These are phyloP conservation scores for Centropus unirufus DNA, from an alignment of 2,113 vertebrate genomes.

Conservation along the genomic window DNA sequence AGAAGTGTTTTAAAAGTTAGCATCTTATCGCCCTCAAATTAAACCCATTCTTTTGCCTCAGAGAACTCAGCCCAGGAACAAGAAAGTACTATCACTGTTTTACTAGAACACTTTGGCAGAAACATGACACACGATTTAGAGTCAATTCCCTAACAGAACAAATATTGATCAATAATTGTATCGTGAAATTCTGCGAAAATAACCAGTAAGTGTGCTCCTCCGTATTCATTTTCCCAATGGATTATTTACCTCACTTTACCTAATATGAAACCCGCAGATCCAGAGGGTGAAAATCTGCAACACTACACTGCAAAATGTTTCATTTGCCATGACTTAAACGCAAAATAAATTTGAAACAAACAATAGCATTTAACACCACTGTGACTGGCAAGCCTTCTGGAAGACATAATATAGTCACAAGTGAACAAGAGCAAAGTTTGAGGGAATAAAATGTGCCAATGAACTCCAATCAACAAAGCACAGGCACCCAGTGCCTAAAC, in stretches of 20 bases:
- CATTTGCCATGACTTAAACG: background rate
- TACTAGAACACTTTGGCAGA: background rate
- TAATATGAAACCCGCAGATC: background rate
- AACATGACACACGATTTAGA: background rate
- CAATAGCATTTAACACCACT: background rate
- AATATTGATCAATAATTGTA: background rate
- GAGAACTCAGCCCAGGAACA: background rate
- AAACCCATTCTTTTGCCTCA: background rate
- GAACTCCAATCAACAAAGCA: background rate
- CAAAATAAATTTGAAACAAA: background rate
- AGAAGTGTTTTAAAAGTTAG: constrained; percentile 20
- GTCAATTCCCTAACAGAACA: background rate
- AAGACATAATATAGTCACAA: background rate
- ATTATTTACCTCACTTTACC: background rate
- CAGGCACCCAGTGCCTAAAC: background rate
- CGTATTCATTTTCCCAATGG: background rate
- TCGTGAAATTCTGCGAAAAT: background rate
- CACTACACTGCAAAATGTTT: background rate
- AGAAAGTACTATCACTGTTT: background rate
- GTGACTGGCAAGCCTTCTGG: background rate
- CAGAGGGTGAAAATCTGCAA: background rate
- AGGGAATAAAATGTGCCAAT: background rate
- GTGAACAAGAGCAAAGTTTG: background rate
- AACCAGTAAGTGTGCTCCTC: background rate
- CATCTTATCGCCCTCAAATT: constrained; percentile 36